These are phyloP conservation scores for Eulemur rufifrons DNA, from an alignment of 2,113 vertebrate species.

Conservation along the genomic window DNA sequence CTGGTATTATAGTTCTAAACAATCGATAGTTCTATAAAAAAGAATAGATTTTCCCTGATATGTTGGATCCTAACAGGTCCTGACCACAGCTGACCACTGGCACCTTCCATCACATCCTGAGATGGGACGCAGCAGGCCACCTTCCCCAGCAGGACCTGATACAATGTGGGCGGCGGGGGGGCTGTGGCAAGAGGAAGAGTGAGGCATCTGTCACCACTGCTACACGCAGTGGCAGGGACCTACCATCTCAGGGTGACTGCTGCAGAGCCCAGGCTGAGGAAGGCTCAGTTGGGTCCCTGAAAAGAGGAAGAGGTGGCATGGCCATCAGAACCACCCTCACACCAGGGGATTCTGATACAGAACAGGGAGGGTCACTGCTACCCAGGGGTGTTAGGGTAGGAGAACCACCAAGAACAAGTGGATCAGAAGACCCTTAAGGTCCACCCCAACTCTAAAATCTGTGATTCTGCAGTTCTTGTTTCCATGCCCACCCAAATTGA, in stretches of 20 bases:
- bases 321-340: not conserved
- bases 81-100: not conserved
- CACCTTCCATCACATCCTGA: not conserved
- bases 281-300: not conserved
- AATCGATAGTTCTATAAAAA: slow-evolving; percentile 16
- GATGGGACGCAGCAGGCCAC: not conserved
- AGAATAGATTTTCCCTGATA: not conserved
- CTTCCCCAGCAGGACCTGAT: not conserved
- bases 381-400: not conserved
- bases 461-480: not conserved
- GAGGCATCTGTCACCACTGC: not conserved
- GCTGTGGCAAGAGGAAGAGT: not conserved
- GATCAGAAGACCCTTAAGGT: not conserved
- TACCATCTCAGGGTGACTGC: not conserved
- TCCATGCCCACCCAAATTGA: not conserved
- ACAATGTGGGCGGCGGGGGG: rapidly evolving
- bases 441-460: not conserved
- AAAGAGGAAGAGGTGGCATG: not conserved
- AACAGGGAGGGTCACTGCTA: not conserved
- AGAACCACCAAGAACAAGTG: not conserved
- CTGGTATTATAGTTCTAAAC: not conserved
- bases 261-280: not conserved
- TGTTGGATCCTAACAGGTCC: not conserved
- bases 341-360: not conserved
- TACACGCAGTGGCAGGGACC: not conserved